Evolutionary conservation across 1,140 invertebrate species (phyloP).

Genomic region (Choristoneura fumiferana): DNA sequence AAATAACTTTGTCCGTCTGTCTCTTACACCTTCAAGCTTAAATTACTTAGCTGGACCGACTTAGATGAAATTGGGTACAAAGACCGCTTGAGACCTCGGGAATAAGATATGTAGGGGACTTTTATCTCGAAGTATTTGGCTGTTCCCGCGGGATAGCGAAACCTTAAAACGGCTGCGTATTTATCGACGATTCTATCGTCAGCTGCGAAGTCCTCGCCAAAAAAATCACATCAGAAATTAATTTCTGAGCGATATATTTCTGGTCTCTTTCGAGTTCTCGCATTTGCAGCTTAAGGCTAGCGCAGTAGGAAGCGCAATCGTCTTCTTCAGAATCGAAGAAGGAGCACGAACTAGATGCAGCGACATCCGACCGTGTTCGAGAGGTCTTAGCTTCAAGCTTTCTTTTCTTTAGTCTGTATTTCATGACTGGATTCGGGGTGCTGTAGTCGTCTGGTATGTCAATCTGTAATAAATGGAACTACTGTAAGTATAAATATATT

Average conservation of each 20-base stretch:
- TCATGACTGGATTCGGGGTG: background rate
- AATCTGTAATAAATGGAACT: background rate
- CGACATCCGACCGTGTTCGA: background rate
- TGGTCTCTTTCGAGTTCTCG: constrained; percentile 1
- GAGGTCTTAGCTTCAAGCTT: background rate
- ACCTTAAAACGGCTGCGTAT: too few relatives aligned
- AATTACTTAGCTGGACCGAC: too few relatives aligned
- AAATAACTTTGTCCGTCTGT: too few relatives aligned
- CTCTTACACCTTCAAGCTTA: too few relatives aligned
- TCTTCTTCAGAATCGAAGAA: background rate
- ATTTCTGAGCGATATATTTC: constrained; percentile 15
- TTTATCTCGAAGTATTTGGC: too few relatives aligned
- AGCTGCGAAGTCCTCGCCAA: constrained; percentile 6
- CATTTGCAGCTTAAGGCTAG: constrained; percentile 4
- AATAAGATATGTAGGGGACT: too few relatives aligned
- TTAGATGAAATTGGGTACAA: too few relatives aligned
- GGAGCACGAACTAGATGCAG: background rate
- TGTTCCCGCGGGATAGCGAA: too few relatives aligned
- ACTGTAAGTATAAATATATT: too few relatives aligned
- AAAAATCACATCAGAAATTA: constrained; percentile 16
- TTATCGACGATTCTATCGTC: background rate
- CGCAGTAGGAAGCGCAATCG: background rate
- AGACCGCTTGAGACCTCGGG: too few relatives aligned
- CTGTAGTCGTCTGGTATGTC: background rate
- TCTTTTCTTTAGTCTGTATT: background rate